Evolutionary conservation across 2,797 vertebrate species (phyloP).

Genomic region (Sphenopsis melanotis): DNA sequence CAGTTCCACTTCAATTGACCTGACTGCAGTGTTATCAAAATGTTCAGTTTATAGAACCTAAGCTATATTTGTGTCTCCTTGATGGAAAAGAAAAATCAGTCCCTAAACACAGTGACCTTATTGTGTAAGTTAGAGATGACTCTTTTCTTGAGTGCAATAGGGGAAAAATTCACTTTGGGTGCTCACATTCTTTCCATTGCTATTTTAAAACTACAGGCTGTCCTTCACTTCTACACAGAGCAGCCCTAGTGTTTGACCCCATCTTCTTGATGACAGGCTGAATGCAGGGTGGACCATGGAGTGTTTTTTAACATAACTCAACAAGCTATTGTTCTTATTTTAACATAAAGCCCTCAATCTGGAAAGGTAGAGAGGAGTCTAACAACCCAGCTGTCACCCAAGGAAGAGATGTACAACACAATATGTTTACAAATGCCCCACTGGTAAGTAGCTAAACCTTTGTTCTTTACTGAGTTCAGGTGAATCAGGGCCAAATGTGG

Average conservation of each 20-base stretch:
- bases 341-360: not conserved
- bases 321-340: not conserved
- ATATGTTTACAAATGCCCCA: not conserved
- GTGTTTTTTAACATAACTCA: not conserved
- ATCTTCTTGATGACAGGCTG: not conserved
- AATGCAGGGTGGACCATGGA: not conserved
- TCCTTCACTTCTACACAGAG: not conserved
- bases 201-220: not conserved
- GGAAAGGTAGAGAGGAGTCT: not conserved
- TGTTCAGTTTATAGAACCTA: constrained; percentile 2
- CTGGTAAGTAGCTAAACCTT: not conserved
- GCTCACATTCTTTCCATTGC: not conserved
- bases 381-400: not conserved
- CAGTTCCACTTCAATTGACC: constrained; percentile 31
- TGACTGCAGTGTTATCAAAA: constrained; percentile 43
- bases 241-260: not conserved
- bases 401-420: not conserved
- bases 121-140: not conserved
- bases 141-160: not conserved
- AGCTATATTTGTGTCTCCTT: not conserved
- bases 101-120: not conserved
- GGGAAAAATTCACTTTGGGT: not conserved
- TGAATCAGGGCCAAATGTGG: not conserved
- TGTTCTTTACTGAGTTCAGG: not conserved
- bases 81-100: constrained; percentile 21